These are phyloP conservation scores for Oreocharis arfaki DNA, from an alignment of 2,113 vertebrate genomes.

Conservation along the genomic window DNA sequence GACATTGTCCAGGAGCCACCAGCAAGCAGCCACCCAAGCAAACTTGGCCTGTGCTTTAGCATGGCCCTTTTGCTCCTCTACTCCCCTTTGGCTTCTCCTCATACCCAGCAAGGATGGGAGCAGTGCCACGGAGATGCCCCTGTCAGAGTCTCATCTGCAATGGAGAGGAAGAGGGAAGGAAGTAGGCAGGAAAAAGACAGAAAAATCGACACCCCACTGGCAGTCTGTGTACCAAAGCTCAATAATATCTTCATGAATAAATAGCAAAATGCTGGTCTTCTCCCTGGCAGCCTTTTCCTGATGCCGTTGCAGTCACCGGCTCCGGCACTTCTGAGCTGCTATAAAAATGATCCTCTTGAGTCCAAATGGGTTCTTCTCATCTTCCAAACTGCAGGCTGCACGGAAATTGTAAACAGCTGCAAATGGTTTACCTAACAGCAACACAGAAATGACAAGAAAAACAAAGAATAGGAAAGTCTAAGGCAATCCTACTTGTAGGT, in stretches of 20 bases:
- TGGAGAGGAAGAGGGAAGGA: neutral
- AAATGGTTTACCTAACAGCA: neutral
- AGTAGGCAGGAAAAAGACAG: neutral
- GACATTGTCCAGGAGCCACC: neutral
- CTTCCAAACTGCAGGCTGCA: neutral
- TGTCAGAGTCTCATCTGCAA: neutral
- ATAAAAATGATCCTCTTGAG: neutral
- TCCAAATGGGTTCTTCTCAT: neutral
- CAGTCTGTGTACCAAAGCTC: neutral
- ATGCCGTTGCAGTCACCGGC: neutral
- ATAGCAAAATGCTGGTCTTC: neutral
- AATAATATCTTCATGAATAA: neutral
- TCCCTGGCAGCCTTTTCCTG: neutral
- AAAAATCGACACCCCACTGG: neutral
- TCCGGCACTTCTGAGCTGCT: fast-evolving
- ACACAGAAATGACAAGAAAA: neutral
- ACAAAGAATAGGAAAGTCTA: neutral
- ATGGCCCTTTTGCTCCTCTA: neutral
- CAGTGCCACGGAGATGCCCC: fast-evolving
- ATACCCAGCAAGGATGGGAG: neutral
- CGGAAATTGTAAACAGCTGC: neutral
- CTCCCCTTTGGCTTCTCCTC: neutral
- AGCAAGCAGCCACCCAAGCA: neutral
- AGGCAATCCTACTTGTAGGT: neutral
- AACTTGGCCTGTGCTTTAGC: neutral